phyloP scores from a whole-genome alignment of 92 coral and sea anemone species.

The Palythoa grandis region DNA sequence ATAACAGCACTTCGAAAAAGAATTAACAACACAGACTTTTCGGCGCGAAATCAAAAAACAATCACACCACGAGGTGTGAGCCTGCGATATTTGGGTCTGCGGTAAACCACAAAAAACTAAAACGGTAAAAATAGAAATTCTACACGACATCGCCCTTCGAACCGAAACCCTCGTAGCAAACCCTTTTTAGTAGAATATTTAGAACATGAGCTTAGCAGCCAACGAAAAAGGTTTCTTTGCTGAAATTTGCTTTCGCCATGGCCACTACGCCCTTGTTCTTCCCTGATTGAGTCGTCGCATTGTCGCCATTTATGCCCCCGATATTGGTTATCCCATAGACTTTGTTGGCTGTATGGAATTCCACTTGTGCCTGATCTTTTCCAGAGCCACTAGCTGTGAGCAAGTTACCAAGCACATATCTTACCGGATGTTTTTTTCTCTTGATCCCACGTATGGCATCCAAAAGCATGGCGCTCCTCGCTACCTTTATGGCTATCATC shows the following conservation, averaged over 20 bases:
- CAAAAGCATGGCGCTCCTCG: conserved; percentile 46
- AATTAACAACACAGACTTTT: too few relatives aligned
- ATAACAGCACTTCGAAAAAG: too few relatives aligned
- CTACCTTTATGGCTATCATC: conserved; percentile 38
- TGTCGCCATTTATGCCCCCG: neutral
- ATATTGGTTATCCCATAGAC: neutral
- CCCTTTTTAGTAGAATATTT: conserved; percentile 22
- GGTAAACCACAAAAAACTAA: too few relatives aligned
- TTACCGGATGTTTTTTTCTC: conserved; percentile 8
- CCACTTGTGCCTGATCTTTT: conserved; percentile 36
- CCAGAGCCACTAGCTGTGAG: conserved; percentile 47
- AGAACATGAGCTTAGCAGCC: conserved; percentile 49
- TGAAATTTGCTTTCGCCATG: neutral
- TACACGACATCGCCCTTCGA: conserved; percentile 38
- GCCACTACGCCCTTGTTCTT: conserved; percentile 1
- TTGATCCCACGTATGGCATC: conserved; percentile 34
- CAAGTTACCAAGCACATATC: conserved; percentile 27
- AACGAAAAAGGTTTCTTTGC: conserved; percentile 24
- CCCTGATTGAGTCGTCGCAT: neutral
- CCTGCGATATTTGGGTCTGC: too few relatives aligned
- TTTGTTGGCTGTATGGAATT: neutral
- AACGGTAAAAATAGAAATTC: too few relatives aligned
- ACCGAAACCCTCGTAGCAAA: conserved; percentile 40
- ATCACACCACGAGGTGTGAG: too few relatives aligned
- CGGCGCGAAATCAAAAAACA: too few relatives aligned